Conservation (phyloP, 2,113 vertebrate genomes). For the human (Homo sapiens) region GRCh38 chr16:67004001-67004500, state of each 20-base stretch:
- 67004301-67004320: background rate
- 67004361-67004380: background rate
- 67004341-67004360: background rate
- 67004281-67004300: background rate
- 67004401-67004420: background rate
- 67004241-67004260: conserved; percentile 83
- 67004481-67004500: background rate
- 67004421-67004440: background rate
- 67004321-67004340: background rate
- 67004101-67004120: conserved; percentile 83
- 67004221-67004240: conserved; percentile 80
- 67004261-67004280: background rate
- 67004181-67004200: conserved; percentile 86
- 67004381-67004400: background rate
- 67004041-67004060: background rate
- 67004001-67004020: background rate
- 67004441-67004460: background rate
- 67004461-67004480: background rate
- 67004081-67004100: conserved; percentile 63
- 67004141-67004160: conserved; percentile 81
- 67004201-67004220: conserved; percentile 88
- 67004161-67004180: conserved; percentile 83
- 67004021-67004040: background rate
- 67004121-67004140: conserved; percentile 81
- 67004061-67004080: conserved; percentile 24